Conservation (phyloP, 2,113 vertebrate genomes). For the Sturnus vulgaris region DNA sequence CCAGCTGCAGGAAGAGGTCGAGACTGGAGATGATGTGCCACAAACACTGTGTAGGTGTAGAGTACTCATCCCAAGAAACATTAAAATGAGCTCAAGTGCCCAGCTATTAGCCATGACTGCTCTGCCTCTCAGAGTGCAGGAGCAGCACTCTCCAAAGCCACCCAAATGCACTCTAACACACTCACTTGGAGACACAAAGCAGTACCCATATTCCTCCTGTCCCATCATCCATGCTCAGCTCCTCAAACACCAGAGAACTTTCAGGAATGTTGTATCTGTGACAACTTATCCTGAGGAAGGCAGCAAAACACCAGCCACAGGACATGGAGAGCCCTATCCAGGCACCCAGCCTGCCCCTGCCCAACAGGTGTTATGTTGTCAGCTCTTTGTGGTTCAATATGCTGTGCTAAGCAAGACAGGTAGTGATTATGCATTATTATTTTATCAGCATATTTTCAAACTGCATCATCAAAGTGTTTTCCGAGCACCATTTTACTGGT, state of each 20-base stretch:
- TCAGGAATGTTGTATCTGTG: neutral
- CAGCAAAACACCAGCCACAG: neutral
- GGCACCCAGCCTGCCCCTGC: neutral
- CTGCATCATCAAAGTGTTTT: neutral
- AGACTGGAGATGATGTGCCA: neutral
- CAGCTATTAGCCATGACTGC: neutral
- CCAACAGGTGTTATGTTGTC: neutral
- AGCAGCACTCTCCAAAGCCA: neutral
- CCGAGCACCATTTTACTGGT: neutral
- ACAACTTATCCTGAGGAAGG: neutral
- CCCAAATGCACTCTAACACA: fast-evolving
- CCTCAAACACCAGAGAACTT: neutral
- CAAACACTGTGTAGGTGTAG: neutral
- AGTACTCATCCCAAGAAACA: neutral
- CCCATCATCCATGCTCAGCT: neutral
- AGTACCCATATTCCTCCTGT: neutral
- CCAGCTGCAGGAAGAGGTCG: neutral
- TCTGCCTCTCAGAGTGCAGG: neutral
- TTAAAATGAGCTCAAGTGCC: neutral
- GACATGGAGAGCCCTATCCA: neutral
- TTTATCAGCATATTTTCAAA: neutral
- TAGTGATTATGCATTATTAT: neutral
- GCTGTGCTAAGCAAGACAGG: neutral
- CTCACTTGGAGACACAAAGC: neutral
- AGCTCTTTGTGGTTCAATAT: neutral